Evolutionary conservation across 2,113 vertebrate species (phyloP).

Genomic region (Ptilorrhoa leucosticta): DNA sequence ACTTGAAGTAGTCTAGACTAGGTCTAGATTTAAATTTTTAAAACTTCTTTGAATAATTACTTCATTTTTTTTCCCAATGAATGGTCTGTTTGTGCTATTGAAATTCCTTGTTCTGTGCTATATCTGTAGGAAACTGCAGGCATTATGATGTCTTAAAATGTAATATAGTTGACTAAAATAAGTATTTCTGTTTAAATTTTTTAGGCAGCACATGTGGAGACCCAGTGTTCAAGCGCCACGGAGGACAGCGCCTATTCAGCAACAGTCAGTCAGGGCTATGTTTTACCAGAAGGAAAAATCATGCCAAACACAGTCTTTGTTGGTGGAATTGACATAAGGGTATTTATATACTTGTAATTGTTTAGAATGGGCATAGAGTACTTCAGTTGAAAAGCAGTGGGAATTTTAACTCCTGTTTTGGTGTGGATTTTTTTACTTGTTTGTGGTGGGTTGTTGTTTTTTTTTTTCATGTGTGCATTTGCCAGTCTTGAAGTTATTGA

Average conservation of each 20-base stretch:
- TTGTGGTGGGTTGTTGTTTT: not conserved
- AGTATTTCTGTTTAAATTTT: slow-evolving; percentile 28
- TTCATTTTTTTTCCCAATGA: fast-evolving
- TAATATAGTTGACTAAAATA: not conserved
- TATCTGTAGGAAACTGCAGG: not conserved
- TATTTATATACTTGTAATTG: slow-evolving; percentile 39
- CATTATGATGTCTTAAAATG: not conserved
- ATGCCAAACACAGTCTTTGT: slow-evolving; percentile 95
- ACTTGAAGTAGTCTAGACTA: not conserved
- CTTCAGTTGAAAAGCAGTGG: not conserved
- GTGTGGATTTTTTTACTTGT: not conserved
- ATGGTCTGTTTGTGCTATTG: not conserved
- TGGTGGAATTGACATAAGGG: slow-evolving; percentile 92
- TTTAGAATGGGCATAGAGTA: fast-evolving
- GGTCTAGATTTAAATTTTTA: not conserved
- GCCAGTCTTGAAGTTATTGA: not conserved
- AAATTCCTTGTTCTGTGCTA: fast-evolving
- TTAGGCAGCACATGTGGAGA: slow-evolving; percentile 67
- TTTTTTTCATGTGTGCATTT: not conserved
- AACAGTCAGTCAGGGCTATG: slow-evolving; percentile 84
- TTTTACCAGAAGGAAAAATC: slow-evolving; percentile 90
- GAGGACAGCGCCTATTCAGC: slow-evolving; percentile 62
- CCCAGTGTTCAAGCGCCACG: slow-evolving; percentile 2
- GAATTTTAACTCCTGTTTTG: not conserved
- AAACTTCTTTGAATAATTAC: not conserved